Evolutionary conservation across 2,888 invertebrate species (phyloP).

Genomic region (Macrophya annulata): DNA sequence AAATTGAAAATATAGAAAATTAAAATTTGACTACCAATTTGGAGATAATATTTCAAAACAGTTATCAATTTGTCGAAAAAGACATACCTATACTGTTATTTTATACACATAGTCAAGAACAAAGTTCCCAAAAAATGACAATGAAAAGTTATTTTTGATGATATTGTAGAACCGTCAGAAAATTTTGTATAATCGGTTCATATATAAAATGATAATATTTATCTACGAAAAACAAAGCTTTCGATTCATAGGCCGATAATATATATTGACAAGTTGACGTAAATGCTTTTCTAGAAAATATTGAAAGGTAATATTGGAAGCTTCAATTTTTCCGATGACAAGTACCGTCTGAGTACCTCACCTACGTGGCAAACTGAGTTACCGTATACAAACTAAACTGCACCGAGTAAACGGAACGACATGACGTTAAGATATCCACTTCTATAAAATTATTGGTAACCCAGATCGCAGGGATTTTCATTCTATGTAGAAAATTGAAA

Average conservation of each 20-base stretch:
- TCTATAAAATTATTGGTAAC: not conserved
- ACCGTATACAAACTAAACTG: not conserved
- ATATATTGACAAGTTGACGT: slow-evolving; percentile 15
- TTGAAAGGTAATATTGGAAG: slow-evolving; percentile 23
- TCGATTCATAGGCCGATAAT: slow-evolving; percentile 18
- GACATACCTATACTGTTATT: not conserved
- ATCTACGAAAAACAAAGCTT: not conserved
- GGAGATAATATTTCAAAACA: not conserved
- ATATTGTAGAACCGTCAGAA: not conserved
- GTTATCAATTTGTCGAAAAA: not conserved
- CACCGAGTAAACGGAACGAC: not conserved
- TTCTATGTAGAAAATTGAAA: not conserved
- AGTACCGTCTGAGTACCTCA: slow-evolving; percentile 8
- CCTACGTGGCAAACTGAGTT: not conserved
- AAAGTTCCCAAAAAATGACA: not conserved
- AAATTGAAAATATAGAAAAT: not conserved
- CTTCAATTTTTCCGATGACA: slow-evolving; percentile 13
- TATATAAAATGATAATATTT: not conserved
- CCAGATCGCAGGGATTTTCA: not conserved
- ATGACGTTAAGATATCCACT: slow-evolving; percentile 12
- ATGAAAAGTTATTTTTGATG: not conserved
- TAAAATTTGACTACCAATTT: not conserved
- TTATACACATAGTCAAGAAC: not conserved
- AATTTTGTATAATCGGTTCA: not conserved
- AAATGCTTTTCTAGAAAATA: not conserved